Evolutionary conservation across 2,888 invertebrate species (phyloP), one percentile per base, ranked within the genome.

Genomic region (Aspidapion aeneum): DNA sequence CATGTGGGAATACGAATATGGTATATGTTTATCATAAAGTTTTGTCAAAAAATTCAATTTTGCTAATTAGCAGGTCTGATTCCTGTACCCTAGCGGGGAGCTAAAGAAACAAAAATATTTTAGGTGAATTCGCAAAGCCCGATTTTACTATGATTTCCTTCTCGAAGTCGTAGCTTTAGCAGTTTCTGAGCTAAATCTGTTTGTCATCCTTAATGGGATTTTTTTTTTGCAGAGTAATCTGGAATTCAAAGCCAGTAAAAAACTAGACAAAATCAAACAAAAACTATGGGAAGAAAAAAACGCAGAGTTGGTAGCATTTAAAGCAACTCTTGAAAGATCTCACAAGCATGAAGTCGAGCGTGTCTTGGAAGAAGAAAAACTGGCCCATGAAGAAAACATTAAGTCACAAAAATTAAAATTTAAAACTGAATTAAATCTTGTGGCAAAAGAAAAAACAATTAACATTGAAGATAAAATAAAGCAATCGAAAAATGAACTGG

Each of bases 241-340:
- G 3, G 73, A 75, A 63, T 73, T 71, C 18, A 76, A 78, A 52
- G 77, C 80, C 16, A 82, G 84, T 72, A 82, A 82, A 62, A 85
- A 84, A 74, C 77, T 86, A 67, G 82, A 85, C 69, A 73, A 78
- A 68, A 78, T 86, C 57, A 84, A 84, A 70, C 82, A 84, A 66
- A 86, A 86, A 59, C 82, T 86, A 71, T 82, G 85, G 65, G 81
- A 81, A 63, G 76, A 79, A 63, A 78, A 78, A 66, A 77, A 78
- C 63, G 74, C 75, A 35, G 81, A 81, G 70, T 69, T 84, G 35
- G 73, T 77, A 1, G 73, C 75, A 19, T 78, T 77, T 57, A 80
- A 76, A 66, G 72, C 74, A 1, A 75, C 81, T 58, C 58, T 82
- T 20, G 78, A 75, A 59, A 74, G 76, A 62, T 76, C 76, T 5